phyloP scores from a whole-genome alignment of 2,113 vertebrate genomes.

The Saccopteryx leptura region DNA sequence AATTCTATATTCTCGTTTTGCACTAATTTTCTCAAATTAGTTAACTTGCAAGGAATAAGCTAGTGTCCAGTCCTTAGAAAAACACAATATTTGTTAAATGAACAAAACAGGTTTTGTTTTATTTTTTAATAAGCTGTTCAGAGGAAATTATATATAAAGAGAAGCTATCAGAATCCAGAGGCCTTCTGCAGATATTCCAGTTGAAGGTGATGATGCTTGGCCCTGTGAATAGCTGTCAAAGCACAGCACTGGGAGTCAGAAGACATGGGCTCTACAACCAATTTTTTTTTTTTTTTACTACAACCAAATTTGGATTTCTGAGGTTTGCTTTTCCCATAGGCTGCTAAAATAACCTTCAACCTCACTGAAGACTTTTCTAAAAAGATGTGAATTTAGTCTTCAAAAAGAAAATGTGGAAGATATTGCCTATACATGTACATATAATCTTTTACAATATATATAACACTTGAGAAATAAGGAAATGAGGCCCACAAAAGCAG shows the following conservation, averaged over 20 bases:
- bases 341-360: background rate
- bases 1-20: background rate
- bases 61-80: background rate
- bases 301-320: background rate
- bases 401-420: background rate
- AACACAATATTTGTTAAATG: background rate
- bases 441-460: background rate
- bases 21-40: background rate
- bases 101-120: background rate
- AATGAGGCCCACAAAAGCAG: background rate
- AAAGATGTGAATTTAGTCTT: background rate
- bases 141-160: background rate
- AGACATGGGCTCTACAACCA: background rate
- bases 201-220: background rate
- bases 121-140: background rate
- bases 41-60: background rate
- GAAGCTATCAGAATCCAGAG: background rate
- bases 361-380: background rate
- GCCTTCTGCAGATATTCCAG: background rate
- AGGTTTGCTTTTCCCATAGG: background rate
- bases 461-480: constrained; percentile 1
- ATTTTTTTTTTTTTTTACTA: background rate
- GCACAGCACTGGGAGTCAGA: background rate
- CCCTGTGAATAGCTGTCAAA: background rate
- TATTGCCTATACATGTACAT: background rate